phyloP scores from a whole-genome alignment of 2,797 vertebrate species.

The Melanotaenia parkinsoni region DNA sequence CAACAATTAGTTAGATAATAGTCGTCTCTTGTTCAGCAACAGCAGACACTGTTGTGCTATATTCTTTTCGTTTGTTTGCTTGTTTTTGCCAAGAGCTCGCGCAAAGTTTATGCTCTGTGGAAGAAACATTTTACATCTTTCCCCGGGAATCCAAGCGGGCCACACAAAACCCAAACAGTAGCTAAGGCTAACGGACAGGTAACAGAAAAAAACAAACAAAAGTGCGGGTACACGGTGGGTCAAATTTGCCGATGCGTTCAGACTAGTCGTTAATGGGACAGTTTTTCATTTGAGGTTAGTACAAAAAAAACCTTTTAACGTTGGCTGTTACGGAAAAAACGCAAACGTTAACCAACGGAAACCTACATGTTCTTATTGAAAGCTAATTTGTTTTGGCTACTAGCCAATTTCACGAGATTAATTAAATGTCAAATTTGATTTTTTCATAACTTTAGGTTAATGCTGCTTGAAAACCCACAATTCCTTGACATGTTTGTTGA shows the following conservation, averaged over 20 bases:
- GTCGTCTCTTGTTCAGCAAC: conserved; percentile 5
- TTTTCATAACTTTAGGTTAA: neutral
- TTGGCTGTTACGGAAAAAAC: neutral
- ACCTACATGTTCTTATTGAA: neutral
- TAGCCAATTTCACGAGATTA: neutral
- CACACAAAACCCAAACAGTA: conserved; percentile 1
- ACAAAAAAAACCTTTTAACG: neutral
- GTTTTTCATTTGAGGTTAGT: neutral
- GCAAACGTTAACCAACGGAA: neutral
- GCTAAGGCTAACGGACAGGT: conserved; percentile 17
- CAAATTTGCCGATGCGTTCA: neutral
- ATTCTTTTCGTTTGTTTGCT: neutral
- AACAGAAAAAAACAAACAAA: neutral
- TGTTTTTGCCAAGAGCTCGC: conserved; percentile 4
- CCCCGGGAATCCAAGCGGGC: conserved; percentile 69
- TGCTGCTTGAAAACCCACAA: neutral
- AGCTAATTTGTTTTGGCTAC: neutral
- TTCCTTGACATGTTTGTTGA: neutral
- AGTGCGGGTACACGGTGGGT: neutral
- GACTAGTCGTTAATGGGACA: neutral
- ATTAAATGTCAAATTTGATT: neutral
- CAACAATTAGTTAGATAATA: neutral
- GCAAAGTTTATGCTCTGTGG: conserved; percentile 31
- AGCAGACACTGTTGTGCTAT: neutral
- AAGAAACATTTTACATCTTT: conserved; percentile 39